Percentiles rank a stretch among this genome's conserved stretches.
Conservation (phyloP, 2,888 invertebrate genomes). For the Agrochola lychnidis region DNA sequence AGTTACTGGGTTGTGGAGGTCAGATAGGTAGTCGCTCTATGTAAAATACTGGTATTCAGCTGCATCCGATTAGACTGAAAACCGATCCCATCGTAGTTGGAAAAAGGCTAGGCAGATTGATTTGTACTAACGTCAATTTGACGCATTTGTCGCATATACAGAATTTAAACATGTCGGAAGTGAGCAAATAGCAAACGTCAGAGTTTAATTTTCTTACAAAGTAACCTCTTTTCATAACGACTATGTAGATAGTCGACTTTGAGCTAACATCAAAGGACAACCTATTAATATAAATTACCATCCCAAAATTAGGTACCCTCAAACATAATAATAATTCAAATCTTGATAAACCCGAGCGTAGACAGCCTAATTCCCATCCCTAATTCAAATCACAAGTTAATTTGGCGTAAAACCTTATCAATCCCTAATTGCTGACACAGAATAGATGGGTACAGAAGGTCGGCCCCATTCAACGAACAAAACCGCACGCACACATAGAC, state of each 20-base stretch:
- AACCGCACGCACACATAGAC: not conserved
- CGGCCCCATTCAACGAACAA: accelerated
- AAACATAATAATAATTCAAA: slow-evolving; percentile 43
- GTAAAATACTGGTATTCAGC: too few relatives aligned
- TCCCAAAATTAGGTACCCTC: slow-evolving; percentile 32
- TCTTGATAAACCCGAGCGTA: slow-evolving; percentile 26
- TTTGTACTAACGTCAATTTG: not conserved
- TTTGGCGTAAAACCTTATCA: slow-evolving; percentile 49
- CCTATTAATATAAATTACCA: slow-evolving; percentile 29
- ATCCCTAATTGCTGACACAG: slow-evolving; percentile 30
- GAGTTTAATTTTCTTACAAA: not conserved
- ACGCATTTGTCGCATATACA: not conserved
- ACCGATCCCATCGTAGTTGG: too few relatives aligned
- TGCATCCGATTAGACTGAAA: too few relatives aligned
- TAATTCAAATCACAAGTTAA: slow-evolving; percentile 40
- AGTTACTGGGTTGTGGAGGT: too few relatives aligned
- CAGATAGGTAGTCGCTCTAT: too few relatives aligned
- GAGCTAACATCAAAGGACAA: slow-evolving; percentile 2
- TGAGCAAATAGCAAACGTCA: not conserved
- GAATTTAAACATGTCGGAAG: not conserved
- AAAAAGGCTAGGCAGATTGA: too few relatives aligned
- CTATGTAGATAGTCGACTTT: not conserved
- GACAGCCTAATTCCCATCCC: slow-evolving; percentile 21
- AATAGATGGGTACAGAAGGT: slow-evolving; percentile 1
- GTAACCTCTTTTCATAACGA: not conserved